A percentile compares a stretch with the other conserved stretches of the same genome.
Conservation (phyloP, 2,113 vertebrate genomes). For the Podilymbus podiceps region DNA sequence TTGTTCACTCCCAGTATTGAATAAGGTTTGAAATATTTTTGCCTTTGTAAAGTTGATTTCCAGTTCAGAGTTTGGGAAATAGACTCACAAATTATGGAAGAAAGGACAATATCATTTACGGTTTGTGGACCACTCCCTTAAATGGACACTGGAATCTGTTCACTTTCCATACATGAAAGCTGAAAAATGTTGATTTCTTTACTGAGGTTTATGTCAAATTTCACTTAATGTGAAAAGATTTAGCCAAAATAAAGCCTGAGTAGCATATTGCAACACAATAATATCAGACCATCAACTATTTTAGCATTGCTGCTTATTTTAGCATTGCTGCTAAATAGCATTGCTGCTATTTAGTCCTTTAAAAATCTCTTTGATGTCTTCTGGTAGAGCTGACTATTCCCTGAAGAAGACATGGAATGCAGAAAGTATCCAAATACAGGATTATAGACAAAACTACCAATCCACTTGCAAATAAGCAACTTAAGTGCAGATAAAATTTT, state of each 20-base stretch:
- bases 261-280: not conserved
- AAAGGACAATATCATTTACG: not conserved
- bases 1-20: not conserved
- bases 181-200: not conserved
- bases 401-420: not conserved
- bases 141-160: not conserved
- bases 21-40: not conserved
- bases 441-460: not conserved
- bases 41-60: not conserved
- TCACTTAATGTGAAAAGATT: not conserved
- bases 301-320: not conserved
- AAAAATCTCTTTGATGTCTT: not conserved
- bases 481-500: not conserved
- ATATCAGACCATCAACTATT: not conserved
- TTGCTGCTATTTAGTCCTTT: no score
- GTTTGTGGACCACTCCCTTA: not conserved
- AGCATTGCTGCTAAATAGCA: no score
- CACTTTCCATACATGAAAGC: not conserved
- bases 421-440: not conserved
- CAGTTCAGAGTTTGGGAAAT: not conserved
- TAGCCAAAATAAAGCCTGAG: not conserved
- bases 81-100: not conserved
- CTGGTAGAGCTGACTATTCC: not conserved
- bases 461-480: not conserved
- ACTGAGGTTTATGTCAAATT: not conserved